Percentiles rank a stretch among this genome's conserved stretches.
Evolutionary conservation across 2,113 vertebrate species (phyloP).

Genomic region (Syngnathus typhle): DNA sequence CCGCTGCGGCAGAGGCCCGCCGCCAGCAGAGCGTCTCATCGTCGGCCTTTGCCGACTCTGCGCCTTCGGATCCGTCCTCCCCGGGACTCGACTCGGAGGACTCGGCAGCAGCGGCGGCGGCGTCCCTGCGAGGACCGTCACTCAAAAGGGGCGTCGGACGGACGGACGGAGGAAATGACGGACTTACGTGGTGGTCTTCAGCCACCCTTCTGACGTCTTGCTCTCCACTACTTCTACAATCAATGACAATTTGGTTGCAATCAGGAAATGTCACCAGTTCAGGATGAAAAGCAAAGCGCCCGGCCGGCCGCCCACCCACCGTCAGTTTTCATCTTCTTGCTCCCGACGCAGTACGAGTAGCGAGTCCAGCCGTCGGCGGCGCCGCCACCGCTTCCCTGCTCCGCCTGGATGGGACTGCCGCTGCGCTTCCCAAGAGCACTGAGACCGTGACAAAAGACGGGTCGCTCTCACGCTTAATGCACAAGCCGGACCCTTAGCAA

Average conservation of each 20-base stretch:
- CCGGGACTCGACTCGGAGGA: conserved; percentile 68
- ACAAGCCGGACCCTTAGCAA: too few relatives aligned
- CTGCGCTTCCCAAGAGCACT: conserved; percentile 77
- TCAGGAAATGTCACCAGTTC: background rate
- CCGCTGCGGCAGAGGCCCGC: conserved; percentile 56
- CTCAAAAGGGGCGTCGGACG: background rate
- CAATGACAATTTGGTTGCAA: background rate
- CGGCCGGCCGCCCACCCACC: conserved; percentile 60
- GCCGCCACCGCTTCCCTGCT: conserved; percentile 55
- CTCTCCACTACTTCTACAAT: conserved; percentile 51
- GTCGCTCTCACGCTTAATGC: background rate
- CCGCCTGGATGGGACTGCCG: conserved; percentile 78
- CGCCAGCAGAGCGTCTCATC: conserved; percentile 56
- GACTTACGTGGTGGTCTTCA: conserved; percentile 59
- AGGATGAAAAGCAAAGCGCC: too few relatives aligned
- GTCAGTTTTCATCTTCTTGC: conserved; percentile 82
- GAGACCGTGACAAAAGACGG: background rate
- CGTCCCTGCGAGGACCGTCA: conserved; percentile 35
- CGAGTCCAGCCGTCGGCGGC: conserved; percentile 61
- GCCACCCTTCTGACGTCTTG: conserved; percentile 66
- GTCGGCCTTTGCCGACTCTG: conserved; percentile 43
- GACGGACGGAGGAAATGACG: background rate
- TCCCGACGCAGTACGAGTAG: conserved; percentile 64
- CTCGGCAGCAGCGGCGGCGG: conserved; percentile 27
- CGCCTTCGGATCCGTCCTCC: conserved; percentile 56